phyloP scores from a whole-genome alignment of 2,113 vertebrate species.

The Oreotrochilus melanogaster region DNA sequence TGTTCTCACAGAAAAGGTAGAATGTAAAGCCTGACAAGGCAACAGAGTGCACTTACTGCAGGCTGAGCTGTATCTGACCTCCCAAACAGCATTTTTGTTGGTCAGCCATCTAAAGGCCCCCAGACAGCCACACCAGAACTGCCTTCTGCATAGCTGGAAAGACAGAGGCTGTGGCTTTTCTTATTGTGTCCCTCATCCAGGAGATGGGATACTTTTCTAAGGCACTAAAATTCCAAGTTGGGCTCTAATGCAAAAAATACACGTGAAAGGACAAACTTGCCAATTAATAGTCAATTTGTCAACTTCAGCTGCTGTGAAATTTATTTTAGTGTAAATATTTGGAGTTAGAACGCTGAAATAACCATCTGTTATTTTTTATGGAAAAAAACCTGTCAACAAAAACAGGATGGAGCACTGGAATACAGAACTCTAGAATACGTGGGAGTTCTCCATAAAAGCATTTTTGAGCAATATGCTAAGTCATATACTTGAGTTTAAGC shows the following conservation, averaged over 20 bases:
- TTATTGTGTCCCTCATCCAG: not conserved
- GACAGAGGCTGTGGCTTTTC: not conserved
- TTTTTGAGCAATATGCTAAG: not conserved
- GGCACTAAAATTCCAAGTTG: not conserved
- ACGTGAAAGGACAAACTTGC: not conserved
- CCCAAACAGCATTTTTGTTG: not conserved
- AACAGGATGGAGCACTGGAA: not conserved
- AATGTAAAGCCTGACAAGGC: not conserved
- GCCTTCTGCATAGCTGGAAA: not conserved
- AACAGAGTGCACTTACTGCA: not conserved
- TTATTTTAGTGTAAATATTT: constrained; percentile 49
- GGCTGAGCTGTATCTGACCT: not conserved
- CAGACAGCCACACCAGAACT: not conserved
- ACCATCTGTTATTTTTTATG: constrained; percentile 49
- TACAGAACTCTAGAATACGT: not conserved
- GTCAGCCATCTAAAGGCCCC: not conserved
- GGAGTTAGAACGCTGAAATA: constrained; percentile 22
- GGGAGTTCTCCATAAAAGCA: not conserved
- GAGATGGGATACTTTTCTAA: not conserved
- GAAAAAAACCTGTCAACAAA: not conserved
- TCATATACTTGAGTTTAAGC: not conserved
- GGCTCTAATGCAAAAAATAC: not conserved
- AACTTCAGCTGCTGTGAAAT: constrained; percentile 30
- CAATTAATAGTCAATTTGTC: constrained; percentile 35
- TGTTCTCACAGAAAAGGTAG: not conserved